Conservation (phyloP, 92 coral and sea anemone genomes). For the Porites evermanni region DNA sequence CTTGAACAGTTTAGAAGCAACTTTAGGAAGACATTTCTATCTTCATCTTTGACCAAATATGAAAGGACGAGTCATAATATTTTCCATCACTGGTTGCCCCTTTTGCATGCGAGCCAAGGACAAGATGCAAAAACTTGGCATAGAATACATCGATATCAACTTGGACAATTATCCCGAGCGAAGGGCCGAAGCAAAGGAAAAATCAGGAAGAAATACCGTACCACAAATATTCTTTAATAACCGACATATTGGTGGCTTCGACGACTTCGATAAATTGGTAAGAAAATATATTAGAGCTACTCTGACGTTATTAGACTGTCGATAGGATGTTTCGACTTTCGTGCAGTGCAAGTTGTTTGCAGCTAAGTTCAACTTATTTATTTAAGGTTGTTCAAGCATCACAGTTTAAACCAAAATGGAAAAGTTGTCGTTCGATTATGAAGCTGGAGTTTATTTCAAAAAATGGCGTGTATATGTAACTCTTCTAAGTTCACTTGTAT, state of each 20-base stretch:
- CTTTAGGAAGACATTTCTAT: neutral
- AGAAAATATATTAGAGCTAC: slow-evolving; percentile 6
- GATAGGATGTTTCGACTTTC: neutral
- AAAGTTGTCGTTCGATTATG: neutral
- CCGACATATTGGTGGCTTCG: slow-evolving; percentile 90
- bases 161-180: slow-evolving; percentile 82
- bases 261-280: slow-evolving; percentile 88
- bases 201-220: slow-evolving; percentile 90
- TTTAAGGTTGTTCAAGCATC: neutral
- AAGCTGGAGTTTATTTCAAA: too few species aligned
- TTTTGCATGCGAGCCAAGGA: slow-evolving; percentile 92
- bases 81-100: slow-evolving; percentile 97
- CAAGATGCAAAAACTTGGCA: slow-evolving; percentile 71
- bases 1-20: neutral
- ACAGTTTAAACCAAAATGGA: slow-evolving; percentile 2
- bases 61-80: slow-evolving; percentile 86
- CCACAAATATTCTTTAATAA: slow-evolving; percentile 97
- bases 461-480: too few species aligned
- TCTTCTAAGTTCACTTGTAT: too few species aligned
- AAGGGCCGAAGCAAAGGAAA: slow-evolving; percentile 78
- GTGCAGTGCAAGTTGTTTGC: neutral
- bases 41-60: slow-evolving; percentile 33
- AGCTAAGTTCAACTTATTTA: too few species aligned
- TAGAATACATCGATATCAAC: slow-evolving; percentile 84
- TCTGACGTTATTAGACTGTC: neutral